Percentiles rank a stretch among this genome's conserved stretches.
phyloP scores from a whole-genome alignment of 2,888 invertebrate genomes.

The Protula sp. region DNA sequence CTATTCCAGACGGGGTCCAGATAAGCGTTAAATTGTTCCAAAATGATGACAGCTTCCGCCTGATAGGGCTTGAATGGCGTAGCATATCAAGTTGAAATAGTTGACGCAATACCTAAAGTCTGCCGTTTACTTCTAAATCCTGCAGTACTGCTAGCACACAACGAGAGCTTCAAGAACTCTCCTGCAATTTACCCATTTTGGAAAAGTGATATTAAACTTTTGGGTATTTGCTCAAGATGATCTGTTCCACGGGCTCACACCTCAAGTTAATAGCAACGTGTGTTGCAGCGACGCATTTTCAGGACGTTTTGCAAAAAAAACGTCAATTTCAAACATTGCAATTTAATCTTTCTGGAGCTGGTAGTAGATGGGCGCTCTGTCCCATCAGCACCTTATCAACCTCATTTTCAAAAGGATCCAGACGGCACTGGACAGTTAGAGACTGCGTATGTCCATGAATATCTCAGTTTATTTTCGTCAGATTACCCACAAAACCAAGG shows the following conservation, averaged over 20 bases:
- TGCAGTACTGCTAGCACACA: not conserved
- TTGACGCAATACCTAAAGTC: not conserved
- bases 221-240: constrained; percentile 1
- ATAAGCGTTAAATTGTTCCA: not conserved
- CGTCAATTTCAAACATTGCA: not conserved
- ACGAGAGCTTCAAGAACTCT: not conserved
- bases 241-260: constrained; percentile 2
- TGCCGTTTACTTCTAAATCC: not conserved
- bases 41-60: not conserved
- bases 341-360: not conserved
- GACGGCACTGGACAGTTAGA: too few species aligned
- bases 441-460: not conserved
- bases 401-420: not conserved
- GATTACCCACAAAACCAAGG: not conserved
- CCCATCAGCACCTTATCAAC: not conserved
- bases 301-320: not conserved
- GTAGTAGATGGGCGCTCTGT: constrained; percentile 1
- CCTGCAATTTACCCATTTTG: not conserved
- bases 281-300: not conserved
- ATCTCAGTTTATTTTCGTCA: not conserved
- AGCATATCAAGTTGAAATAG: constrained; percentile 1
- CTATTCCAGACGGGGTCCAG: not conserved
- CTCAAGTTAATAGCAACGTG: not conserved
- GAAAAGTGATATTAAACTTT: constrained; percentile 1
- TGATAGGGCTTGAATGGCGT: not conserved